Evolutionary conservation across 2,797 vertebrate species (phyloP), one percentile per base, ranked within the genome.

Genomic region (Sebastes minor): DNA sequence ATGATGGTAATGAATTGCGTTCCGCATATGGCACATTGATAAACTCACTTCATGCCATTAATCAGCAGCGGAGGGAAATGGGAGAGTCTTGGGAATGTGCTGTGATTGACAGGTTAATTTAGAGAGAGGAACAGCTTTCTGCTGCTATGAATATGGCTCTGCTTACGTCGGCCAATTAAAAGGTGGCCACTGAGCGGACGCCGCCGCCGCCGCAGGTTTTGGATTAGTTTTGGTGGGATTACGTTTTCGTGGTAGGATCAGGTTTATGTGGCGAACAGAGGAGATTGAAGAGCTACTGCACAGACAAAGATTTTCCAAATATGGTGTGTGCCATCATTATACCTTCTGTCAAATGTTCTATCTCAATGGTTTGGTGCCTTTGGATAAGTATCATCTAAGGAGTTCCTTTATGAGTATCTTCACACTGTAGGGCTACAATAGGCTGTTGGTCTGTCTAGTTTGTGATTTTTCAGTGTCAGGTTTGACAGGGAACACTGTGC

Each of bases 1-100:
- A 95, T 87, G 91, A 90, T 85, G 91, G 93, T 95, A 97, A 97
- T 97, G 95, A 96, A 96, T 97, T 94, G 94, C 83, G 81, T 94
- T 95, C 88, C 74, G 74, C 95, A 92, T 88, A 90, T 86, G 92
- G 95, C 91, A 92, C 81, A 81, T 94, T 95, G 94, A 96, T 94
- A 96, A 95, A 96, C 93, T 94, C 94, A 94, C 90, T 95, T 93
- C 91, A 92, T 91, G 84, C 86, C 88, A 93, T 95, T 96, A 96
- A 96, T 96, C 95, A 96, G 90, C 83, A 91, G 93, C 88, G 71
- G 33, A 64, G 88, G 92, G 94, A 95, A 91, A 91, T 81, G 79
- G 90, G 83, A 84, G 88, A 92, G 93, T 95, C 95, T 90, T 92
- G 94, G 95, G 92, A 92, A 89, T 86, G 38, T 27, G 28, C 65